Evolutionary conservation across 2,888 invertebrate species (phyloP).

Genomic region (Chalcis sispes): DNA sequence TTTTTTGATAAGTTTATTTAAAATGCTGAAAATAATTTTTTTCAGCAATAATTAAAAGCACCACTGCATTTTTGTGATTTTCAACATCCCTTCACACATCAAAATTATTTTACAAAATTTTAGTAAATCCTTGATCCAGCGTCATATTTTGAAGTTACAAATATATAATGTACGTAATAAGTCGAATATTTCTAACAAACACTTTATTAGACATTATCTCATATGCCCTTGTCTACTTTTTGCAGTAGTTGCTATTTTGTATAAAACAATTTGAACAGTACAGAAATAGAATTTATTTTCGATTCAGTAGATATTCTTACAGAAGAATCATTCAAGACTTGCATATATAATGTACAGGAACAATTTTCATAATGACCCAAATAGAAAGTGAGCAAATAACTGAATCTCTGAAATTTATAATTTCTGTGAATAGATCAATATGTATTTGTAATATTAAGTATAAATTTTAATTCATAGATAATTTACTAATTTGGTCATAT

Average conservation of each 20-base stretch:
- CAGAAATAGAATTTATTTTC: slow-evolving; percentile 26
- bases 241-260: slow-evolving; percentile 19
- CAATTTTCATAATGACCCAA: slow-evolving; percentile 26
- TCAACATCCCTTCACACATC: slow-evolving; percentile 44
- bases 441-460: slow-evolving; percentile 19
- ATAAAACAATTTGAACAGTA: slow-evolving; percentile 36
- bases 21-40: slow-evolving; percentile 42
- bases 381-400: slow-evolving; percentile 11
- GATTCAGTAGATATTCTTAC: slow-evolving; percentile 5
- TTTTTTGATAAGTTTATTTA: slow-evolving; percentile 50
- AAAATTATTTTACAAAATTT: slow-evolving; percentile 55
- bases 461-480: slow-evolving; percentile 25
- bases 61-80: slow-evolving; percentile 48
- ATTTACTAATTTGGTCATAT: slow-evolving; percentile 8
- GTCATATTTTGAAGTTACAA: slow-evolving; percentile 34
- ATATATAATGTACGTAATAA: slow-evolving; percentile 46
- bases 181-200: slow-evolving; percentile 50
- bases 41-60: slow-evolving; percentile 52
- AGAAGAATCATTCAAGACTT: slow-evolving; percentile 21
- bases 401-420: slow-evolving; percentile 22
- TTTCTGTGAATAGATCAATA: slow-evolving; percentile 13
- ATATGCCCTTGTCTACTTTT: slow-evolving; percentile 13
- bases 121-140: slow-evolving; percentile 44
- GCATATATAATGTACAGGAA: background rate
- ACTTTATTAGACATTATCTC: slow-evolving; percentile 35